Conservation (phyloP, 2,888 invertebrate genomes). For the Geophilus truncorum region DNA sequence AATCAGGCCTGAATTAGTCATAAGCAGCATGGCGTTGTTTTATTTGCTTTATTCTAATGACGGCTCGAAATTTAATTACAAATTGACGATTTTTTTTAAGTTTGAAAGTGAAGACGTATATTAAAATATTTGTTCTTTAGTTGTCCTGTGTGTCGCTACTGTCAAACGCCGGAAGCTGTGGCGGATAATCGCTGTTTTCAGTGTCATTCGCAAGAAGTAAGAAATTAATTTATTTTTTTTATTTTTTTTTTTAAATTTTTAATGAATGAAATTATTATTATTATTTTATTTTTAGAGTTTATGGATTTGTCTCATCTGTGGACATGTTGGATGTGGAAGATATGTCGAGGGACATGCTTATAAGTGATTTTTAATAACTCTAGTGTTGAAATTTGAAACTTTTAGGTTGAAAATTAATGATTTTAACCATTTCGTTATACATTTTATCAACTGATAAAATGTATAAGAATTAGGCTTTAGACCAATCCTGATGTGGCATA, state of each 20-base stretch:
- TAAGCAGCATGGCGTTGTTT: not conserved
- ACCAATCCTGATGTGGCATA: too few relatives aligned
- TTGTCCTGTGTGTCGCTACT: slow-evolving; percentile 94
- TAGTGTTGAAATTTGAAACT: not conserved
- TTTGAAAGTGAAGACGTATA: not conserved
- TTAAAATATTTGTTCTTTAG: not conserved
- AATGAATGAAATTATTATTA: too few relatives aligned
- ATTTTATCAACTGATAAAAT: too few relatives aligned
- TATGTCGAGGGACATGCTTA: slow-evolving; percentile 88
- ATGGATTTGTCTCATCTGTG: slow-evolving; percentile 99
- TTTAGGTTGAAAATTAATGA: too few relatives aligned
- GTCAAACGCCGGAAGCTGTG: slow-evolving; percentile 74
- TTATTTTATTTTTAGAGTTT: slow-evolving; percentile 56
- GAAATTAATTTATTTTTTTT: not conserved
- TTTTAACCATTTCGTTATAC: too few relatives aligned
- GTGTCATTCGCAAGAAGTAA: slow-evolving; percentile 62
- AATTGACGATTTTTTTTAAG: too few relatives aligned
- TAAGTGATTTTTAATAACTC: slow-evolving; percentile 46
- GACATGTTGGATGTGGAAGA: slow-evolving; percentile 95
- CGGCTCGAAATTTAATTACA: too few relatives aligned
- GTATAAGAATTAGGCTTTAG: too few relatives aligned
- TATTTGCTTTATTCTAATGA: not conserved
- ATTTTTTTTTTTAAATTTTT: not conserved
- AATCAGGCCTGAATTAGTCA: not conserved
- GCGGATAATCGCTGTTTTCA: slow-evolving; percentile 65